phyloP scores from a whole-genome alignment of 2,113 vertebrate genomes.

The Austrofundulus limnaeus region DNA sequence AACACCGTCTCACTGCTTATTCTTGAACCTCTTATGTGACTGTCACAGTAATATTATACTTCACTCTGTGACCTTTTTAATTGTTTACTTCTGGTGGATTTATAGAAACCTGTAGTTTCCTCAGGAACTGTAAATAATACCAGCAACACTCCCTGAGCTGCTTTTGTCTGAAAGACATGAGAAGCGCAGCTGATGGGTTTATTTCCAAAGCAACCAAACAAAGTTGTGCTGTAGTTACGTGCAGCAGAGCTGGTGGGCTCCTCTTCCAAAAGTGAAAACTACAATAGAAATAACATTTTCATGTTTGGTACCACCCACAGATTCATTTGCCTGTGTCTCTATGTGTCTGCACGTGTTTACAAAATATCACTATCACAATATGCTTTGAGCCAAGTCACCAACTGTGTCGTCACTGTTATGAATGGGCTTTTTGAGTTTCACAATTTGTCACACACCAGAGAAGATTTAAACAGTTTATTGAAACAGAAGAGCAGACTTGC shows the following conservation, averaged over 20 bases:
- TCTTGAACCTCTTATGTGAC: not conserved
- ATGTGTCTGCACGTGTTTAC: too few species aligned
- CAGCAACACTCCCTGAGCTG: not conserved
- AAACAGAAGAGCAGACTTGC: too few species aligned
- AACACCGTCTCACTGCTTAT: too few species aligned
- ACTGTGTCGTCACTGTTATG: too few species aligned
- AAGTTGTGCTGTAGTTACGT: not conserved
- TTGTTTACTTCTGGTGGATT: not conserved
- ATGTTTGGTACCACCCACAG: too few species aligned
- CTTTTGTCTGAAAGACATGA: not conserved
- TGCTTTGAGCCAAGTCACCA: too few species aligned
- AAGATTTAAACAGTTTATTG: too few species aligned
- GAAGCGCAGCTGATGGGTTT: not conserved
- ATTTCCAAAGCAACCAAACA: not conserved
- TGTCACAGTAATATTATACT: not conserved
- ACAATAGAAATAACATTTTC: too few species aligned
- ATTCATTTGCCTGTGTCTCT: too few species aligned
- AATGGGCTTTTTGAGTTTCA: too few species aligned
- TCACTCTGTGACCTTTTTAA: not conserved
- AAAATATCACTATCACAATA: too few species aligned
- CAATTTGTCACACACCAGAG: too few species aligned
- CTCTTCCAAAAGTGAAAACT: not conserved
- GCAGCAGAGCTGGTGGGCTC: not conserved
- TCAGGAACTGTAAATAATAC: constrained; percentile 8
- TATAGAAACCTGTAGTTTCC: not conserved